Percentiles rank a stretch among this genome's conserved stretches.
phyloP scores from a whole-genome alignment of 2,888 invertebrate genomes.

The Eledona agricola region DNA sequence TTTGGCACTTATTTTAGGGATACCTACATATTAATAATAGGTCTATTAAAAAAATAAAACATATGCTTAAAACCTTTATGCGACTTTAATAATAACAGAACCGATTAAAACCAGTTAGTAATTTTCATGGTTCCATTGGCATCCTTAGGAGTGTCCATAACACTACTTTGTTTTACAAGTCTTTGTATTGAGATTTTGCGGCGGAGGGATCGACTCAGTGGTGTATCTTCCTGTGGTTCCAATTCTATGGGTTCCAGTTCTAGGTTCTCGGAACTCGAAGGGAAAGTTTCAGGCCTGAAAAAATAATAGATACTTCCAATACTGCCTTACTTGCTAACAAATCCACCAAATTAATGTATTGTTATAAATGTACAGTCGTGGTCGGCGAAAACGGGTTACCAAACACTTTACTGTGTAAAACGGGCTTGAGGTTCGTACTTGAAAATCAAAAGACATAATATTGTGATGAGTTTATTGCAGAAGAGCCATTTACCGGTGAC shows the following conservation, averaged over 20 bases:
- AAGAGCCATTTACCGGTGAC: no score
- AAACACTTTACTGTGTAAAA: no score
- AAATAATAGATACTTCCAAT: slow-evolving; percentile 15
- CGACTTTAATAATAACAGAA: slow-evolving; percentile 10
- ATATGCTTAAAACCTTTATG: slow-evolving; percentile 15
- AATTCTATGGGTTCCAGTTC: slow-evolving; percentile 67
- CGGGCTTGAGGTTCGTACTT: no score
- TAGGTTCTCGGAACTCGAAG: slow-evolving; percentile 77
- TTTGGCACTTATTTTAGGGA: no score
- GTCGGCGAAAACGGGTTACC: background rate
- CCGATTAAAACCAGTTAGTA: slow-evolving; percentile 88
- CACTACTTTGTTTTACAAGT: slow-evolving; percentile 80
- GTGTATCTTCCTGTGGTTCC: slow-evolving; percentile 64
- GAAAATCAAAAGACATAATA: no score
- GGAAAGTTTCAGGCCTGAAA: slow-evolving; percentile 65
- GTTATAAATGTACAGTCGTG: background rate
- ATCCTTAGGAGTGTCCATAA: slow-evolving; percentile 83
- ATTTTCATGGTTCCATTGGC: slow-evolving; percentile 83
- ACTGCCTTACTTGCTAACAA: no score
- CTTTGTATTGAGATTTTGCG: slow-evolving; percentile 70
- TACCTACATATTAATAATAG: background rate
- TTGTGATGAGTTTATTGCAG: no score
- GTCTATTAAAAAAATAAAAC: slow-evolving; percentile 5
- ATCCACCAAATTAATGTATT: slow-evolving; percentile 2
- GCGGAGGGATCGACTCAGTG: slow-evolving; percentile 55